phyloP scores from a whole-genome alignment of 2,888 invertebrate genomes.

The Drosophila kanekoi region DNA sequence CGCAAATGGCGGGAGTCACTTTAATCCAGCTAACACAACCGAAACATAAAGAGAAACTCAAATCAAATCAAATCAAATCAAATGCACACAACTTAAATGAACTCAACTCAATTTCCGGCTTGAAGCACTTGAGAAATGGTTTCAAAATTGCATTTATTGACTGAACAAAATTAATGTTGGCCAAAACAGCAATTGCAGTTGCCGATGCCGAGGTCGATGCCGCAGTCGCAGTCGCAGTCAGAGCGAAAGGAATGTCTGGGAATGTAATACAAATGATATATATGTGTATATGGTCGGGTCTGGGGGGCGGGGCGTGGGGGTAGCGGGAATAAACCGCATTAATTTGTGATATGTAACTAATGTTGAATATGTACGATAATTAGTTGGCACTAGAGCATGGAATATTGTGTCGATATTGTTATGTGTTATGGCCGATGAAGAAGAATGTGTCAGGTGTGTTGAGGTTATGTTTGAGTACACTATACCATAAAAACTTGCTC shows the following conservation, averaged over 20 bases:
- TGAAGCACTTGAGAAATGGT: constrained; percentile 51
- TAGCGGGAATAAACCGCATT: constrained; percentile 26
- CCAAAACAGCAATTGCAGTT: neutral
- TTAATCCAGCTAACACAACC: constrained; percentile 40
- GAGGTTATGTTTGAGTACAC: constrained; percentile 18
- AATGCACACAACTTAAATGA: constrained; percentile 6
- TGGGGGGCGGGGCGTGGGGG: constrained; percentile 1
- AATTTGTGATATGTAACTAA: constrained; percentile 60
- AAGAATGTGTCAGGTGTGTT: constrained; percentile 4
- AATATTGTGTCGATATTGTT: constrained; percentile 34
- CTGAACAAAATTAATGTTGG: constrained; percentile 6
- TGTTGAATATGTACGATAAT: constrained; percentile 49
- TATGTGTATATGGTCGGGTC: neutral
- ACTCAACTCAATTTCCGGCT: constrained; percentile 22
- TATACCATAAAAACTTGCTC: constrained; percentile 4
- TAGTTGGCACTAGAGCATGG: constrained; percentile 5
- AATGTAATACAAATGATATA: neutral
- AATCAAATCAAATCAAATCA: constrained; percentile 1
- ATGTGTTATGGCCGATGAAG: constrained; percentile 8
- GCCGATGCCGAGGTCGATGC: too few species aligned
- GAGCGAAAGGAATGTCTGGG: neutral
- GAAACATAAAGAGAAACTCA: constrained; percentile 16
- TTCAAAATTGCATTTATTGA: constrained; percentile 66
- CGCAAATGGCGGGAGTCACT: constrained; percentile 46
- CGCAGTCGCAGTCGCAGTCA: neutral